phyloP scores from a whole-genome alignment of 2,113 vertebrate genomes.

The Gasterosteus nipponicus region DNA sequence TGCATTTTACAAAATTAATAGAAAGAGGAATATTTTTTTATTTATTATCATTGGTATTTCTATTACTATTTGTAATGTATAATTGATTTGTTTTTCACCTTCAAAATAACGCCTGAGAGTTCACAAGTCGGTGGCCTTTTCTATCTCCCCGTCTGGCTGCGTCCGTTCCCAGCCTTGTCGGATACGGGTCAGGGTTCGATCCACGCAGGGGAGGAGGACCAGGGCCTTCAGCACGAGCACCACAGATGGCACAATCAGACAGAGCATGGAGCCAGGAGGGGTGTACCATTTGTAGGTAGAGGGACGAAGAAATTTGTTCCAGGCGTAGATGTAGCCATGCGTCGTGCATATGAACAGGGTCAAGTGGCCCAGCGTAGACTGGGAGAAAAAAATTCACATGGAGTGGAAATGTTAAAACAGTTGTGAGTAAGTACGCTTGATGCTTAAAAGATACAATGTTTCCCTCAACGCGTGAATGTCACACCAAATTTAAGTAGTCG shows the following conservation, averaged over 20 bases:
- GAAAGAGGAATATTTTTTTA: not conserved
- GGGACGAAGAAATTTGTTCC: conserved; percentile 82
- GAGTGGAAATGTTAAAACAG: not conserved
- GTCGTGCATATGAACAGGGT: conserved; percentile 87
- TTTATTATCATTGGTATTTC: not conserved
- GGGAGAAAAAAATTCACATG: conserved; percentile 23
- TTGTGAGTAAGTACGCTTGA: not conserved
- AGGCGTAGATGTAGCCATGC: conserved; percentile 86
- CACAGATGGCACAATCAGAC: conserved; percentile 85
- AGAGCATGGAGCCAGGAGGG: conserved; percentile 83
- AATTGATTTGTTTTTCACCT: not conserved
- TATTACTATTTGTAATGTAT: not conserved
- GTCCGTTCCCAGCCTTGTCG: conserved; percentile 90
- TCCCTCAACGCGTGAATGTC: not conserved
- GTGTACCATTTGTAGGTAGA: conserved; percentile 85
- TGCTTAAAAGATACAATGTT: no score
- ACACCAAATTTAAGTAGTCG: not conserved
- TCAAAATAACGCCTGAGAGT: not conserved
- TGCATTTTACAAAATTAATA: not conserved
- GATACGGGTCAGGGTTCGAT: conserved; percentile 84
- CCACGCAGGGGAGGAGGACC: conserved; percentile 87
- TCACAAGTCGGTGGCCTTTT: conserved; percentile 41
- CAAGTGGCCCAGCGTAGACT: conserved; percentile 93
- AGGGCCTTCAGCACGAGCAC: conserved; percentile 87
- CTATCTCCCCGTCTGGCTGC: not conserved